phyloP scores from a whole-genome alignment of 2,113 vertebrate species.

The Amphiprion percula region DNA sequence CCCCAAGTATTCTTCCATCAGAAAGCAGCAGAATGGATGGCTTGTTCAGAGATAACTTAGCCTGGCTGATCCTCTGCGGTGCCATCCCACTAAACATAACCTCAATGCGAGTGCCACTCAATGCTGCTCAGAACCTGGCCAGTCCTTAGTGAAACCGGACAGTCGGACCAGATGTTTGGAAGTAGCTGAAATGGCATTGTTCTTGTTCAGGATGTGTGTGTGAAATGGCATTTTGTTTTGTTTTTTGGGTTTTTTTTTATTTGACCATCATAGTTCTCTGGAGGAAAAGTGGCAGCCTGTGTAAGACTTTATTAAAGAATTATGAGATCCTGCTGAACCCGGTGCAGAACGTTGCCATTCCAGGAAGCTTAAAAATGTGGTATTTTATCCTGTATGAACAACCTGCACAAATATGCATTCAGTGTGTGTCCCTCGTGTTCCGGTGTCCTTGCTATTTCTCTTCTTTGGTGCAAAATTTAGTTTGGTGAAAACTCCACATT shows the following conservation, averaged over 20 bases:
- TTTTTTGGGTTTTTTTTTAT: constrained; percentile 36
- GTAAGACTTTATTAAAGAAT: constrained; percentile 77
- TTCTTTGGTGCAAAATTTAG: constrained; percentile 79
- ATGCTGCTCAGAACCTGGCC: constrained; percentile 57
- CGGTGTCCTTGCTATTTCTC: constrained; percentile 66
- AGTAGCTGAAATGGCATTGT: constrained; percentile 69
- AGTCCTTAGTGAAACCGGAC: constrained; percentile 61
- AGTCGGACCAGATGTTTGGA: constrained; percentile 77
- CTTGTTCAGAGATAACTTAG: constrained; percentile 81
- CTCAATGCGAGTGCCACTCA: constrained; percentile 67
- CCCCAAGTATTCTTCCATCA: constrained; percentile 82
- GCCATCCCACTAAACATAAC: constrained; percentile 67
- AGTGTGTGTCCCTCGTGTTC: constrained; percentile 44
- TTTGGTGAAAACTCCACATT: constrained; percentile 83
- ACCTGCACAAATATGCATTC: constrained; percentile 56
- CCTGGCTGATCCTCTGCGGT: constrained; percentile 74
- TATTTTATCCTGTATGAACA: constrained; percentile 44
- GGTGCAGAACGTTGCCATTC: constrained; percentile 40
- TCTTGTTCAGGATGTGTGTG: constrained; percentile 66
- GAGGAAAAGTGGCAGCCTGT: constrained; percentile 56
- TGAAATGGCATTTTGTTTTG: constrained; percentile 60
- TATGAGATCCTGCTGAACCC: constrained; percentile 65
- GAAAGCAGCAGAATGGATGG: constrained; percentile 83
- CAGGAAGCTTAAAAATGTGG: constrained; percentile 44
- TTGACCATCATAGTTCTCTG: constrained; percentile 53